A percentile compares a stretch with the other conserved stretches of the same genome.
Evolutionary conservation across 2,888 invertebrate genomes (phyloP).

Genomic region (Drosophila glabriapex): DNA sequence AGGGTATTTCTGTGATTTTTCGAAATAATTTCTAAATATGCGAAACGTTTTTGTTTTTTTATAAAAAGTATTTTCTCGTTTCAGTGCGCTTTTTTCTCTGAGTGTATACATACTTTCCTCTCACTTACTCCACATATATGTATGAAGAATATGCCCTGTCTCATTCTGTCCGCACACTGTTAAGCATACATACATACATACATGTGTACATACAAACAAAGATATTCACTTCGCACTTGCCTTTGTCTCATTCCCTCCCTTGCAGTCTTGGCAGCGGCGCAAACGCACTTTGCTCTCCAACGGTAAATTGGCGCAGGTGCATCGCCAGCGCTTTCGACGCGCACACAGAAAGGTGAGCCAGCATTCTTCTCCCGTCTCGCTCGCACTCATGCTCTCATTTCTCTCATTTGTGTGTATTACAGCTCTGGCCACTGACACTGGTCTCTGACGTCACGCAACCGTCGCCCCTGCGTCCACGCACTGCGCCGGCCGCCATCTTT

Average conservation of each 20-base stretch:
- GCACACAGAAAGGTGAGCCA: conserved; percentile 53
- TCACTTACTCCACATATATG: neutral
- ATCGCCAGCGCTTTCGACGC: conserved; percentile 69
- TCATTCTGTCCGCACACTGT: neutral
- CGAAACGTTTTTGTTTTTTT: neutral
- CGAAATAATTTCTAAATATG: neutral
- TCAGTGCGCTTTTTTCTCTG: neutral
- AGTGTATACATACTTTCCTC: neutral
- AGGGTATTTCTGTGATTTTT: neutral
- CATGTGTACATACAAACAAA: neutral
- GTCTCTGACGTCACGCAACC: conserved; percentile 25
- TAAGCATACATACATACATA: neutral
- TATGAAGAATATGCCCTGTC: neutral
- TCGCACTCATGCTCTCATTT: neutral
- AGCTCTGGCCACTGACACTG: conserved; percentile 65
- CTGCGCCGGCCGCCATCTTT: conserved; percentile 72
- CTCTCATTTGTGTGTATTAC: neutral
- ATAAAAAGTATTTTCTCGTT: neutral
- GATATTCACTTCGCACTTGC: neutral
- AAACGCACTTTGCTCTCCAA: conserved; percentile 57
- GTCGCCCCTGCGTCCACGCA: conserved; percentile 59
- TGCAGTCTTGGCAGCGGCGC: conserved; percentile 73
- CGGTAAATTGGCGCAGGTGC: conserved; percentile 63
- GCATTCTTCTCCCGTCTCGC: neutral
- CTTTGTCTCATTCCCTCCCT: neutral